Evolutionary conservation across 2,888 invertebrate species (phyloP).

Genomic region (Coremacera marginata): DNA sequence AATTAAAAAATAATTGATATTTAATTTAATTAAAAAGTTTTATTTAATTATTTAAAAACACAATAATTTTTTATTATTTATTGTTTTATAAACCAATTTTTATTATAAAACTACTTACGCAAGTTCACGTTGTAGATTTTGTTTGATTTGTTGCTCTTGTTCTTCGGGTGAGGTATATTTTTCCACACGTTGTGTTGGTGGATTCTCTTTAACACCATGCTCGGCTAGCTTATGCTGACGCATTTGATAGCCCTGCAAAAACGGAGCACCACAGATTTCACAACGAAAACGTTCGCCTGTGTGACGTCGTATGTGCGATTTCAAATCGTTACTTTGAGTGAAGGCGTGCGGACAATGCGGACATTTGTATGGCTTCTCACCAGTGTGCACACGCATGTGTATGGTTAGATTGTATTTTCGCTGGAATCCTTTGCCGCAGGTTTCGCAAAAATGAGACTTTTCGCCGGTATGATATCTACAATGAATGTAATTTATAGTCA

Average conservation of each 20-base stretch:
- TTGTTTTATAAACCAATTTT: too few species aligned
- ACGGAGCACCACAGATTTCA: constrained; percentile 68
- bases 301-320: constrained; percentile 71
- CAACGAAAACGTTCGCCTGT: constrained; percentile 72
- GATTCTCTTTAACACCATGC: constrained; percentile 62
- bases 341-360: constrained; percentile 72
- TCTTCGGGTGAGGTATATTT: constrained; percentile 54
- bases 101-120: constrained; percentile 18
- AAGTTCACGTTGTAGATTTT: constrained; percentile 42
- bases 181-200: constrained; percentile 61
- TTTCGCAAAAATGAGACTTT: constrained; percentile 71
- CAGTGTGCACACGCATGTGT: constrained; percentile 72
- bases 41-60: too few species aligned
- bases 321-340: constrained; percentile 72
- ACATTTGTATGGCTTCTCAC: constrained; percentile 71
- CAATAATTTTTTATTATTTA: too few species aligned
- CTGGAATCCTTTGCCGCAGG: constrained; percentile 66
- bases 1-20: too few species aligned
- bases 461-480: constrained; percentile 69
- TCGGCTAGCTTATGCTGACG: constrained; percentile 70
- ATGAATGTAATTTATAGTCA: not conserved
- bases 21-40: too few species aligned
- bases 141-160: constrained; percentile 50
- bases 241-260: constrained; percentile 67
- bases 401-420: constrained; percentile 72